phyloP scores from a whole-genome alignment of 1,140 invertebrate species.

The Drosophila lowei region DNA sequence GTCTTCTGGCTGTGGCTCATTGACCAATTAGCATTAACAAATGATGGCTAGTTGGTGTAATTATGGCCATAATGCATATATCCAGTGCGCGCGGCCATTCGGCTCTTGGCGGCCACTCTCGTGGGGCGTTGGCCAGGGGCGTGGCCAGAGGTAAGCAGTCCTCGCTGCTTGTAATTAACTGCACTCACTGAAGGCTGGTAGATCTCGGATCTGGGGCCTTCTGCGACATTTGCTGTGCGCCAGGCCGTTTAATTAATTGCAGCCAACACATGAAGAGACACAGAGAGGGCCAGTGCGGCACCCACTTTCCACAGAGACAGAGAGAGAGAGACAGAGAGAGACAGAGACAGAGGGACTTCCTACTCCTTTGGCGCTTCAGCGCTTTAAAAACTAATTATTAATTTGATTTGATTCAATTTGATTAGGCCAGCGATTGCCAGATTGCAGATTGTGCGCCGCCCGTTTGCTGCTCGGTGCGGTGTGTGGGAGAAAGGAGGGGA shows the following conservation, averaged over 20 bases:
- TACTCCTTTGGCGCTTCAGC: slow-evolving; percentile 21
- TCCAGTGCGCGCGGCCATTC: slow-evolving; percentile 22
- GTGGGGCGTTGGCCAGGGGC: slow-evolving; percentile 52
- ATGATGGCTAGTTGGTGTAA: slow-evolving; percentile 81
- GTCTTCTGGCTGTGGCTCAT: slow-evolving; percentile 51
- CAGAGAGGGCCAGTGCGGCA: neutral
- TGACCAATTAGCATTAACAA: slow-evolving; percentile 81
- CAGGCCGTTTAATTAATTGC: slow-evolving; percentile 32
- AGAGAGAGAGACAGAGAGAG: slow-evolving; percentile 9
- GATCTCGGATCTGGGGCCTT: slow-evolving; percentile 8
- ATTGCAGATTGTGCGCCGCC: slow-evolving; percentile 35
- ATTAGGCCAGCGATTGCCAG: slow-evolving; percentile 59
- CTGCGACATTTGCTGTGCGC: slow-evolving; percentile 1
- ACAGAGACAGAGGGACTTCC: slow-evolving; percentile 13
- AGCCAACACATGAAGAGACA: slow-evolving; percentile 27
- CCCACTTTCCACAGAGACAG: slow-evolving; percentile 7
- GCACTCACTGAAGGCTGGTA: slow-evolving; percentile 21
- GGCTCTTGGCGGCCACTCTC: no score
- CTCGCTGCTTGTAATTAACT: slow-evolving; percentile 42
- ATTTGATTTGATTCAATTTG: slow-evolving; percentile 82
- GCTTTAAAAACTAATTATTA: slow-evolving; percentile 77
- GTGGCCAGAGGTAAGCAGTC: slow-evolving; percentile 27
- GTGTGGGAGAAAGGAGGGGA: slow-evolving; percentile 29
- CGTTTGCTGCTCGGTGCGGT: slow-evolving; percentile 28
- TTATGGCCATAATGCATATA: slow-evolving; percentile 78